These are phyloP conservation scores for Stigmatopora argus DNA, from an alignment of 2,113 vertebrate species.

Conservation along the genomic window DNA sequence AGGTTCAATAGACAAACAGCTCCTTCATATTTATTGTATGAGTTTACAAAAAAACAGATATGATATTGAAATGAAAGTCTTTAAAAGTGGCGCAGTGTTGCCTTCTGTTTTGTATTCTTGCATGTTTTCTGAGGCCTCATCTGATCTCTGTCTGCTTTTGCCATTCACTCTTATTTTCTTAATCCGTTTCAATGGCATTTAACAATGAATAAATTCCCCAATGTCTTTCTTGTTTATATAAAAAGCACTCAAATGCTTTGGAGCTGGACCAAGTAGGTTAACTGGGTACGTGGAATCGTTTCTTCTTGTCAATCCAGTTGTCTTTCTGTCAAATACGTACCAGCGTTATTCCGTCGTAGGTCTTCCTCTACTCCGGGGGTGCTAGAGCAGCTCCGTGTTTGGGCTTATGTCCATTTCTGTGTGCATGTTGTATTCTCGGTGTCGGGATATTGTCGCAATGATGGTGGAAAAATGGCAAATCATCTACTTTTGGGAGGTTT, in stretches of 20 bases:
- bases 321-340: slow-evolving; percentile 58
- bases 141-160: slow-evolving; percentile 57
- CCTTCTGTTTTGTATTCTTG: slow-evolving; percentile 48
- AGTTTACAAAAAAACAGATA: too few species aligned
- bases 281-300: slow-evolving; percentile 76
- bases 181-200: slow-evolving; percentile 59
- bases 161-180: slow-evolving; percentile 49
- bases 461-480: not conserved
- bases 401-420: slow-evolving; percentile 43
- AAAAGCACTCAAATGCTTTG: slow-evolving; percentile 80
- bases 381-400: slow-evolving; percentile 36
- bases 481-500: too few species aligned
- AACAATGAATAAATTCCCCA: slow-evolving; percentile 72
- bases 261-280: slow-evolving; percentile 79
- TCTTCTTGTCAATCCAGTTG: slow-evolving; percentile 72
- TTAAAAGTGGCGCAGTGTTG: slow-evolving; percentile 8
- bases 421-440: slow-evolving; percentile 67
- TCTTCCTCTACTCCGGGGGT: slow-evolving; percentile 59
- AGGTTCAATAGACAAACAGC: too few species aligned
- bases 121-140: slow-evolving; percentile 58
- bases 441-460: slow-evolving; percentile 53
- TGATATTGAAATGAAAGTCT: not conserved
- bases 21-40: too few species aligned
- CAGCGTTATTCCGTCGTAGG: slow-evolving; percentile 68
- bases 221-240: slow-evolving; percentile 75